Evolutionary conservation across 2,113 vertebrate species (phyloP), one percentile per base, ranked within the genome.

Genomic region (Lycocorax pyrrhopterus): DNA sequence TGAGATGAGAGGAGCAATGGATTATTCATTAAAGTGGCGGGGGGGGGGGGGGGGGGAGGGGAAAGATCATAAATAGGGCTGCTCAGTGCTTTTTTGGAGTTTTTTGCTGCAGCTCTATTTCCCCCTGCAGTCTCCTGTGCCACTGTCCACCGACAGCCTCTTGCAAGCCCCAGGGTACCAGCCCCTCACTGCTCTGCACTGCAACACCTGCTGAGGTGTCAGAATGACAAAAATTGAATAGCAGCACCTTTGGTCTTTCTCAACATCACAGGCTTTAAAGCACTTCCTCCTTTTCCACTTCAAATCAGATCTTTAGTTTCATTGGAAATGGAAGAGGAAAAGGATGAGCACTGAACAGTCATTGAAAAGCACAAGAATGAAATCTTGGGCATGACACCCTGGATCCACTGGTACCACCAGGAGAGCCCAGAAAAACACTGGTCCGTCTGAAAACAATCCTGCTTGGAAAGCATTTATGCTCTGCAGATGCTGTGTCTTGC

Each of bases 371-470:
- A 27, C 39, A 68, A 49, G 37, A 86, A 62, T 62, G 43, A 62
- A 60, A 66, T 37, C 62, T 43, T 8, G 46, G 29, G 46, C 10
- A 4, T 7, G 33, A 39, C 60, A 83, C 33, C 83, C 89, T 5
- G 8, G 39, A 15, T 16, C 30, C 0, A 0, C n/a, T 27, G 60
- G 32, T 23, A 39, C 35, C 41, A 32, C 3, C 0, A 9, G 21
- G 37, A 75, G n/a, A 76, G 47, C 35, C 39, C 79, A 41, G 49
- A 9, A 74, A 41, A 71, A 58, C 58, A 51, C 25, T 23, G 30
- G 10, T 68, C 44, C 0, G 0, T 29, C 63, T 86, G 44, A 60
- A 85, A 83, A 35, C 75, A 64, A 27, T 43, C 68, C 66, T 77
- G 32, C 66, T 72, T 11, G 26, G 11, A 19, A 33, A 41, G 39